Conservation (phyloP, 2,888 invertebrate genomes). For the Steinernema hermaphroditum region DNA sequence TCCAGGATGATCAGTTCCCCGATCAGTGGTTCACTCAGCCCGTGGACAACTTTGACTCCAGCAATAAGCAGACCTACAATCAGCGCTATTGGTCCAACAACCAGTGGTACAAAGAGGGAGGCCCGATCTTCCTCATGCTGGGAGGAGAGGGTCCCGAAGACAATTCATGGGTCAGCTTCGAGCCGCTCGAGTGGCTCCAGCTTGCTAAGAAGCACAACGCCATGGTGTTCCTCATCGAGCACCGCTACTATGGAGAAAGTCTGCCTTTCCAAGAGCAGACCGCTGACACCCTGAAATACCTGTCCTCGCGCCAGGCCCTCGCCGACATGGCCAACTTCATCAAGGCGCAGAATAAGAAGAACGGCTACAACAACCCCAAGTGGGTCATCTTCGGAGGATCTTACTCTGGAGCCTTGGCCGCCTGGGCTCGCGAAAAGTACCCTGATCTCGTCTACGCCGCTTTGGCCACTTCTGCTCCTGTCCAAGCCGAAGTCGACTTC, state of each 20-base stretch:
- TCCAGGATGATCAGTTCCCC: background rate
- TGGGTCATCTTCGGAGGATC: conserved; percentile 95
- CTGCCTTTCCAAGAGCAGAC: conserved; percentile 75
- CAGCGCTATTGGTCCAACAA: conserved; percentile 84
- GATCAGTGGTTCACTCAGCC: conserved; percentile 1
- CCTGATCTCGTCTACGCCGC: conserved; percentile 81
- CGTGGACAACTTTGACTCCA: conserved; percentile 81
- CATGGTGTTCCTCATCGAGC: conserved; percentile 84
- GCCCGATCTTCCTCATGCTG: conserved; percentile 90
- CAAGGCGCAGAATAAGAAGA: conserved; percentile 72
- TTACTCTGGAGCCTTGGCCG: conserved; percentile 82
- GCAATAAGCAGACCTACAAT: conserved; percentile 77
- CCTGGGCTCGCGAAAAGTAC: conserved; percentile 84
- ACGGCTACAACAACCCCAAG: conserved; percentile 69
- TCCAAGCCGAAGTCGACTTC: conserved; percentile 83
- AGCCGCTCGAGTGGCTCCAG: conserved; percentile 69
- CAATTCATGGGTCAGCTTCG: conserved; percentile 79
- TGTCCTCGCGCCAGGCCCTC: conserved; percentile 73
- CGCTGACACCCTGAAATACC: conserved; percentile 71
- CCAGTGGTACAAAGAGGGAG: conserved; percentile 75
- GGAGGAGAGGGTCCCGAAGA: conserved; percentile 87
- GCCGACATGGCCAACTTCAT: conserved; percentile 87
- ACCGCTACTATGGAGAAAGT: conserved; percentile 89
- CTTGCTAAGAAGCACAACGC: conserved; percentile 78
- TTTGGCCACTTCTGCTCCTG: conserved; percentile 85